phyloP scores from a whole-genome alignment of 1,140 invertebrate species.

The Venustaconcha ellipsiformis region DNA sequence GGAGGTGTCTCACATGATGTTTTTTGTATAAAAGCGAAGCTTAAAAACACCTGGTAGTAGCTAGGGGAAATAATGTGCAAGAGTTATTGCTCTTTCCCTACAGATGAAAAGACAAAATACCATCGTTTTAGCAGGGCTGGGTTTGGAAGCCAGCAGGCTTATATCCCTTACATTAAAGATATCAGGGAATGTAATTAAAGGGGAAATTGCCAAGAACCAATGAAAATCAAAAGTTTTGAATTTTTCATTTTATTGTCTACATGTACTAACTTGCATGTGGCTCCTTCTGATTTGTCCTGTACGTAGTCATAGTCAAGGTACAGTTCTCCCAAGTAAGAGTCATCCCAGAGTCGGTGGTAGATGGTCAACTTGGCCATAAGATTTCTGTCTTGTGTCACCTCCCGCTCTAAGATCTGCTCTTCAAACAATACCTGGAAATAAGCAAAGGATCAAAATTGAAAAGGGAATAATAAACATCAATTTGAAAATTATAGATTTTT shows the following conservation, averaged over 20 bases:
- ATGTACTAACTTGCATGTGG: conserved; percentile 78
- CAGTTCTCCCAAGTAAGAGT: conserved; percentile 88
- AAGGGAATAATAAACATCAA: neutral
- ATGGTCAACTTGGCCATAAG: conserved; percentile 90
- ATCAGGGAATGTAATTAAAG: too few species aligned
- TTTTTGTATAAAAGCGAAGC: too few species aligned
- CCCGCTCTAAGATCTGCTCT: conserved; percentile 89
- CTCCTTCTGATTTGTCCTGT: conserved; percentile 84
- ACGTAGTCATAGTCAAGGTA: conserved; percentile 89
- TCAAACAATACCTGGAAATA: conserved; percentile 78
- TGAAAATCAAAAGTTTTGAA: neutral
- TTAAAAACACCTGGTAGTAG: too few species aligned
- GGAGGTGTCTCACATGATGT: too few species aligned
- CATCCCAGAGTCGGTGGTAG: conserved; percentile 85
- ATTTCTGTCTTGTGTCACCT: conserved; percentile 75
- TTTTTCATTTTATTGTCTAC: neutral
- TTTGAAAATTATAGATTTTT: neutral
- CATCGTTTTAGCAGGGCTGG: too few species aligned
- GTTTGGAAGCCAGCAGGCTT: too few species aligned
- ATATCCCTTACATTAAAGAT: too few species aligned
- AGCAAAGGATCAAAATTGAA: neutral
- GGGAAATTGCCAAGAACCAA: neutral
- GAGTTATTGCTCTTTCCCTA: too few species aligned
- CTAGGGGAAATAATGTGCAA: too few species aligned
- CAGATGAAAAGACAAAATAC: too few species aligned